phyloP scores from a whole-genome alignment of 2,888 invertebrate species.

The Leptinotarsa haldemani region DNA sequence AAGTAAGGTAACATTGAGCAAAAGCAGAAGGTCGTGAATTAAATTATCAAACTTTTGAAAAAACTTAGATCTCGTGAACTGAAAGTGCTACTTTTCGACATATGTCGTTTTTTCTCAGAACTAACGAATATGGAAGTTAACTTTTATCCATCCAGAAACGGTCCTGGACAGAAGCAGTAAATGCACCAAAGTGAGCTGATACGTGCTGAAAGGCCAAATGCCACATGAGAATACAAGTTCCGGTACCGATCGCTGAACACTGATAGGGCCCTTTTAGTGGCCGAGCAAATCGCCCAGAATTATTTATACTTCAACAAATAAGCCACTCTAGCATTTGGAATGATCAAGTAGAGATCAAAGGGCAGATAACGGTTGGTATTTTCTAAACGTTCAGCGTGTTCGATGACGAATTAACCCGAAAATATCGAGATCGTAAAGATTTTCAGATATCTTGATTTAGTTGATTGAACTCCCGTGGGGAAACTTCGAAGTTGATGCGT shows the following conservation, averaged over 20 bases:
- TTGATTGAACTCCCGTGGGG: too few relatives aligned
- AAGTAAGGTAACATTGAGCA: too few relatives aligned
- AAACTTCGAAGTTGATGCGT: too few relatives aligned
- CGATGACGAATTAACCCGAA: not conserved
- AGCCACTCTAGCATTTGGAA: conserved; percentile 37
- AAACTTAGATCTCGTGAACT: too few relatives aligned
- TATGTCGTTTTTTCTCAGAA: too few relatives aligned
- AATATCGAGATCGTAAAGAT: not conserved
- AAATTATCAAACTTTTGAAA: too few relatives aligned
- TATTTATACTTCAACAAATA: conserved; percentile 60
- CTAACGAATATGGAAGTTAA: too few relatives aligned
- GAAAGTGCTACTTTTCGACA: too few relatives aligned
- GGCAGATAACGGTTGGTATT: conserved; percentile 13
- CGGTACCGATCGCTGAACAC: conserved; percentile 20
- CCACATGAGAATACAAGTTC: conserved; percentile 61
- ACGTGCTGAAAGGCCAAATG: conserved; percentile 59
- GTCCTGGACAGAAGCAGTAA: not conserved
- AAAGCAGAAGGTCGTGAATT: too few relatives aligned
- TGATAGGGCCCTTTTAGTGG: conserved; percentile 62
- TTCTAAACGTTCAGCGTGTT: conserved; percentile 12
- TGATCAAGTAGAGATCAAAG: conserved; percentile 42
- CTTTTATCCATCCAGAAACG: not conserved
- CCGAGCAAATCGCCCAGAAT: conserved; percentile 65
- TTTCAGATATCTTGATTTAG: too few relatives aligned
- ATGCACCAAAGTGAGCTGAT: conserved; percentile 58